Evolutionary conservation across 2,888 invertebrate species (phyloP), one percentile per base, ranked within the genome.

Genomic region (Parapristionchus giblindavisi): DNA sequence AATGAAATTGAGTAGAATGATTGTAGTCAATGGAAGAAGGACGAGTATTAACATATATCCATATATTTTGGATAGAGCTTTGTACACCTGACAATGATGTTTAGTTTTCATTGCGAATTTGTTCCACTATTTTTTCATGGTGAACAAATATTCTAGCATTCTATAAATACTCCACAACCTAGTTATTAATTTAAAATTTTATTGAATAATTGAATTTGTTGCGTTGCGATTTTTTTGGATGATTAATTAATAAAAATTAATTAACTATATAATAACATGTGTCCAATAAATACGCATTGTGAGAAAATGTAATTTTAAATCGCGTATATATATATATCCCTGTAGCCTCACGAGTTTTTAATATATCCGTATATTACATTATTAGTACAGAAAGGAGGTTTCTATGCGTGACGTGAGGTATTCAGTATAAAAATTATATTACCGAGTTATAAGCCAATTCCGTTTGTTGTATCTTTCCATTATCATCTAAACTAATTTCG

Each of bases 1-100:
- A 52, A 83, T 79, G 21, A 80, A 77, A 72, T 86, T 86, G n/a
- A 86, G 77, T 8, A 81, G 75, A 29, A 87, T 87, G 48, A 86
- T 86, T n/a, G 84, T 79, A 2, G 83, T 76, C 83, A 85, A 86
- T 27, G 86, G 86, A 40, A 86, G 79, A 27, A 84, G 66, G 40
- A 85, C 75, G 66, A 87, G 77, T 34, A 86, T 61, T 2, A 84
- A 70, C 34, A 83, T 75, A 77, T 86, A 85, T 32, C 85, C 80
- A 65, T 85, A 84, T 27, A 82, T 79, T 27, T 80, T 76, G 75
- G 84, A 81, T 54, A 85, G 78, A 65, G 78, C 76, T 21, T 81
- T 80, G 77, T 86, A 86, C 51, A 85, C 75, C 29, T 71, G 68
- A 52, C 81, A 79, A n/a, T 56, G 14, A 43, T 43, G 17, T 14